Evolutionary conservation across 2,113 vertebrate species (phyloP), one percentile per base, ranked within the genome.

Genomic region (Pelobates fuscus): DNA sequence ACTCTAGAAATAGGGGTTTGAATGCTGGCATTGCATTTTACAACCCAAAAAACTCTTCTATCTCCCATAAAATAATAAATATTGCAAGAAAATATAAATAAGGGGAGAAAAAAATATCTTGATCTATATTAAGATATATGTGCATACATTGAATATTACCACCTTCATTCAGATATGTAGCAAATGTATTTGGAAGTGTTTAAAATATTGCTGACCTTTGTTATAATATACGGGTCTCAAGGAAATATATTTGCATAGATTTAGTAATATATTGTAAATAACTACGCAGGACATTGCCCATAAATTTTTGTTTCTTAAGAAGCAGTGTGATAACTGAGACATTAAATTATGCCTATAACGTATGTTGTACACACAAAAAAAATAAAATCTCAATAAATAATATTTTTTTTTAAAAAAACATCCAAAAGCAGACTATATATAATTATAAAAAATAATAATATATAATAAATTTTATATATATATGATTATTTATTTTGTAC

Each of bases 301-400:
- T 92, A 89, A 91, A 90, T 55, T 55, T 89, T 86, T 88, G 86
- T n/a, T n/a, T n/a, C n/a, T n/a, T 90, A 91, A 90, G 91, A 92
- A 89, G 83, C 88, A 90, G 85, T 85, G 84, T 88, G 90, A 88
- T 84, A 87, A 89, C 85, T 80, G 84, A 89, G 90, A 86, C 87
- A 84, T 88, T 93, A 92, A 93, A 93, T 93, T 91, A 92, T 86
- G 88, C 87, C 89, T 84, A 93, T 91, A 89, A 92, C n/a, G n/a
- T n/a, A n/a, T n/a, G n/a, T n/a, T n/a, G n/a, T n/a, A n/a, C n/a
- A n/a, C 87, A 91, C 86, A 90, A 90, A 92, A 90, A 87, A 86
- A 80, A 83, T 5, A 37, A 37, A 37, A 37, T 37, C 5, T 37
- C 10, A 10, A 37, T 37, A 5, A 5, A 37, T 37, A 37, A 37